Base-by-base conservation (phyloP, 2,888 invertebrate genomes). In the Tinea semifulvella region DNA sequence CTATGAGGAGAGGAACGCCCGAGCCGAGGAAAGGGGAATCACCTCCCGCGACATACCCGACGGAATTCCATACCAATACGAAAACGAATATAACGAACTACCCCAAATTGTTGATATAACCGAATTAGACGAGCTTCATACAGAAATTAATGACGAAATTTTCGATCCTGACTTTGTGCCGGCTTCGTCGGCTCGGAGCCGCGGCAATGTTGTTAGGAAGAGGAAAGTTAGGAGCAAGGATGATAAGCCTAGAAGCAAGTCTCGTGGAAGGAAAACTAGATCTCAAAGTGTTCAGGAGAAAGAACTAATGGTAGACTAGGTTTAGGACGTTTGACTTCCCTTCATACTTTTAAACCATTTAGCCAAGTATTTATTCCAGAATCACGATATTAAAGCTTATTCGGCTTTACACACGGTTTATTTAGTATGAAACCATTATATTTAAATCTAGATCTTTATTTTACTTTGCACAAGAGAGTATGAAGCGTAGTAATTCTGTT, bases 231-330 rank as follows among this genome's bases (percentile, higher is more conserved):
- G n/a, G 26, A 59, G 49, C 6, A 74, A 70, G 54, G 66, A 68
- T 40, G 68, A 72, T 49, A 58, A 65, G 47, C 58, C 76, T 7
- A 62, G 80, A 2, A 80, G 80, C 55, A 68, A 60, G 46, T 79
- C 80, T 16, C 56, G 73, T 43, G 76, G 77, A 1, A 70, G 80
- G 10, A 67, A 68, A 45, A 80, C 80, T 1, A 63, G 80, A 48
- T 80, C 77, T 50, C 76, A 77, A 51, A 56, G 75, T 3, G 69
- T 68, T 26, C 47, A 40, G n/a, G 22, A 40, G 20, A 40, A 40
- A 20, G 35, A 10, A 40, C 6, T 40, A 3, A n/a, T 10, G 11
- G 44, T 44, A 31, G 44, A 44, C 6, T 44, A 42, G 42, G 11
- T 42, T 27, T 42, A 10, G 18, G n/a, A 19, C n/a, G n/a, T n/a